phyloP scores from a whole-genome alignment of 2,888 invertebrate species.

The Smittia sp. region DNA sequence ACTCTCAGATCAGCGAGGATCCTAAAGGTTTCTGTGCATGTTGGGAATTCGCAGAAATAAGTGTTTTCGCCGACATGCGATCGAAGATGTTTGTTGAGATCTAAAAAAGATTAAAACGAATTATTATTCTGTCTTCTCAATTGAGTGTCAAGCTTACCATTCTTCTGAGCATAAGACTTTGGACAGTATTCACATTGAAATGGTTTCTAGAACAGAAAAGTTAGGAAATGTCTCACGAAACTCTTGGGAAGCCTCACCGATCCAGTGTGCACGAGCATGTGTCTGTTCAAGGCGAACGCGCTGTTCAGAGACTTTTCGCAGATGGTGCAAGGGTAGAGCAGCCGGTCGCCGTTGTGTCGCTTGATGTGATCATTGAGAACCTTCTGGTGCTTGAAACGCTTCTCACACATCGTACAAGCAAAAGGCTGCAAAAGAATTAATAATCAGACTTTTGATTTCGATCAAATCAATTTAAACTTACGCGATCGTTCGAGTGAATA shows the following conservation, averaged over 20 bases:
- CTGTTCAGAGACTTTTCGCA: not conserved
- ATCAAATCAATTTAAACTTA: not conserved
- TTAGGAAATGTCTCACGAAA: not conserved
- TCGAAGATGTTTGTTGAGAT: not conserved
- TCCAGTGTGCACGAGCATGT: not conserved
- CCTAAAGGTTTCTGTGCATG: not conserved
- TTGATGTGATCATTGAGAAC: not conserved
- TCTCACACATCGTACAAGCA: not conserved
- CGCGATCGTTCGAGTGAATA: not conserved
- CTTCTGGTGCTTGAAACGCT: slow-evolving; percentile 2
- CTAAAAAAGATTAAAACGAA: not conserved
- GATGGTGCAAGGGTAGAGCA: not conserved
- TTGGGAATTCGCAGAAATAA: not conserved
- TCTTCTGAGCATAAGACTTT: not conserved
- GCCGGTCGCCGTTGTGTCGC: not conserved
- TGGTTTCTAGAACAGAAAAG: not conserved
- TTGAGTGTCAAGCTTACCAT: not conserved
- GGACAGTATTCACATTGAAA: not conserved
- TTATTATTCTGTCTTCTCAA: no score
- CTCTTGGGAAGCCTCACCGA: not conserved
- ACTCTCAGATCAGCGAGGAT: not conserved
- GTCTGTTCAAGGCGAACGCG: not conserved
- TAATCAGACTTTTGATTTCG: not conserved
- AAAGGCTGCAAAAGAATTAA: not conserved
- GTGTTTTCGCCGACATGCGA: not conserved